A percentile compares a stretch with the other conserved stretches of the same genome.
Evolutionary conservation across 2,888 invertebrate species (phyloP).

Genomic region (Polydesmus complanatus): DNA sequence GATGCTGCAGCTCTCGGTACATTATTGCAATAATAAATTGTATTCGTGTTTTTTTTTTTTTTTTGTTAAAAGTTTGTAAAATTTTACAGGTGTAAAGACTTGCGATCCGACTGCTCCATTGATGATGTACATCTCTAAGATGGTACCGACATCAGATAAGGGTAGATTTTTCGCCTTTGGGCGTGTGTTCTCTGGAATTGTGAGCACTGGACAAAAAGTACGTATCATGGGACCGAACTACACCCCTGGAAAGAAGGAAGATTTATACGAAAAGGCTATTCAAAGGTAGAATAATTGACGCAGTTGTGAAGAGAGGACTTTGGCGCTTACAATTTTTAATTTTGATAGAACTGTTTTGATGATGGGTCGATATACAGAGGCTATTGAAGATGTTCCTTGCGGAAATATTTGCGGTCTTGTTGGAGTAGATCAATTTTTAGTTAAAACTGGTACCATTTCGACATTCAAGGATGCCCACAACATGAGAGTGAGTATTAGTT

Average conservation of each 20-base stretch:
- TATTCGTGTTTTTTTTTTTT: conserved; percentile 7
- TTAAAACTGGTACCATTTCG: conserved; percentile 98
- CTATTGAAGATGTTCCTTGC: conserved; percentile 97
- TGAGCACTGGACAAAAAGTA: conserved; percentile 78
- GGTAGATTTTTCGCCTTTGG: conserved; percentile 99
- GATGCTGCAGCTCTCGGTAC: conserved; percentile 80
- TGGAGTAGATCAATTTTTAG: conserved; percentile 97
- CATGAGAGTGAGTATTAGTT: conserved; percentile 46
- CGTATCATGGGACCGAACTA: conserved; percentile 99
- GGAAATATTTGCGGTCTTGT: conserved; percentile 99
- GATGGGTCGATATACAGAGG: conserved; percentile 99
- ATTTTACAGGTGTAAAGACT: conserved; percentile 45
- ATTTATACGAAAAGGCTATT: conserved; percentile 96
- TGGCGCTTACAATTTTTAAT: background rate
- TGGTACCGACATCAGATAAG: conserved; percentile 99
- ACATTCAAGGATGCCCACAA: conserved; percentile 99
- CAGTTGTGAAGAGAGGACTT: background rate
- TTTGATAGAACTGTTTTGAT: conserved; percentile 77
- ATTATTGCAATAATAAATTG: conserved; percentile 1
- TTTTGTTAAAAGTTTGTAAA: conserved; percentile 9
- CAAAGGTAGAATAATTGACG: conserved; percentile 45
- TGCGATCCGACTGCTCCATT: conserved; percentile 95
- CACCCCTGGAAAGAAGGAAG: conserved; percentile 95
- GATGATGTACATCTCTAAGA: conserved; percentile 99
- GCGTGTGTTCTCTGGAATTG: conserved; percentile 95